Conservation (phyloP, 2,888 invertebrate species). For the Stomorhina lunata region DNA sequence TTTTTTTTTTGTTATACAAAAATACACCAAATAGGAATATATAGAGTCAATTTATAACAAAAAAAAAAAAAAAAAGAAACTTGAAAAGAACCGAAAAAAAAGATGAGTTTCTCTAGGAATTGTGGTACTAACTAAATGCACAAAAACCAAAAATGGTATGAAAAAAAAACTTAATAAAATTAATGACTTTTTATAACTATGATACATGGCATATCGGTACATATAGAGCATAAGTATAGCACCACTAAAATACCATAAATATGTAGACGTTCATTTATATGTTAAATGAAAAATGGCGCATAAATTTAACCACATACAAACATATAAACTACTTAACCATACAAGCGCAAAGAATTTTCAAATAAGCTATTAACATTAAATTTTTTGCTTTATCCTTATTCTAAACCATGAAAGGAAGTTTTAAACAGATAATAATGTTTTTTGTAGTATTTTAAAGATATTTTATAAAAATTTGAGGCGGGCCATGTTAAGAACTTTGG, state of each 20-base stretch:
- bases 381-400: no score
- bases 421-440: background rate
- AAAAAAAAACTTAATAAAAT: slow-evolving; percentile 28
- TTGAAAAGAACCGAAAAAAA: slow-evolving; percentile 33
- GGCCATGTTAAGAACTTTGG: background rate
- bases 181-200: slow-evolving; percentile 61
- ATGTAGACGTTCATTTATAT: background rate
- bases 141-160: background rate
- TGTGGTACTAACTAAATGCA: slow-evolving; percentile 3
- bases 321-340: slow-evolving; percentile 15
- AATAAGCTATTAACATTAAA: background rate
- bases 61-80: slow-evolving; percentile 4
- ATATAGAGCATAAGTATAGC: background rate
- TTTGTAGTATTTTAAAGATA: no score
- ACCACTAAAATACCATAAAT: no score
- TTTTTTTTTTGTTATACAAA: background rate
- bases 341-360: background rate
- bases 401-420: no score
- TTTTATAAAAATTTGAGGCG: background rate
- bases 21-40: slow-evolving; percentile 5
- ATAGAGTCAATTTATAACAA: slow-evolving; percentile 26
- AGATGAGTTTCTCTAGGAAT: slow-evolving; percentile 30
- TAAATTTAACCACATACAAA: background rate
- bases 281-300: background rate
- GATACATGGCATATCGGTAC: slow-evolving; percentile 44